Conservation (phyloP, 1,140 invertebrate genomes). For the Penaeus japonicus region DNA sequence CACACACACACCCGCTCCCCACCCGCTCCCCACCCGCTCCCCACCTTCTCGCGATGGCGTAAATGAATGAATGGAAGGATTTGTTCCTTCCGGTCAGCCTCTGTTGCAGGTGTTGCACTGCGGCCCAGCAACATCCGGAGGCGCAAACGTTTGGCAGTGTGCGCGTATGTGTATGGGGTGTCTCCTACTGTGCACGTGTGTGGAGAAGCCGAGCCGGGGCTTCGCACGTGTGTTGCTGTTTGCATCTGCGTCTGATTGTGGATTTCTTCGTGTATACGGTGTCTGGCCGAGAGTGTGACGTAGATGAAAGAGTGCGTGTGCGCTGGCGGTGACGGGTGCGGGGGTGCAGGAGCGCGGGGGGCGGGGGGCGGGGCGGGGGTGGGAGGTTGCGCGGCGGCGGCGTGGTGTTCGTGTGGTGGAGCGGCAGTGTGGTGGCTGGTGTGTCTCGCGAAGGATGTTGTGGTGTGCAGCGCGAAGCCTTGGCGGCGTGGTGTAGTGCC, state of each 20-base stretch:
- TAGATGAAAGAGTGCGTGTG: background rate
- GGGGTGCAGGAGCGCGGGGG: background rate
- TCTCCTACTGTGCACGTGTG: too few species aligned
- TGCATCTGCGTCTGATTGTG: background rate
- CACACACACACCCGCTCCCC: too few species aligned
- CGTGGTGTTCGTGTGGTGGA: background rate
- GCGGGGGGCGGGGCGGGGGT: background rate
- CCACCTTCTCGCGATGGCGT: too few species aligned
- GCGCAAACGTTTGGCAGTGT: background rate
- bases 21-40: too few species aligned
- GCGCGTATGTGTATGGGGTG: background rate
- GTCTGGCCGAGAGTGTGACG: background rate
- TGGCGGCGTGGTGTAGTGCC: slow-evolving; percentile 29
- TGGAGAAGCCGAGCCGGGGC: too few species aligned
- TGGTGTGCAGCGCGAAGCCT: background rate
- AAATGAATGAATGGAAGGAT: too few species aligned
- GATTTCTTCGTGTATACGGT: background rate
- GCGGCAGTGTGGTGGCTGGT: slow-evolving; percentile 35
- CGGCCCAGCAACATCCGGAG: background rate
- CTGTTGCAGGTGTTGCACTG: too few species aligned
- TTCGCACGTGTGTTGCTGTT: background rate
- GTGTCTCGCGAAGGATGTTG: slow-evolving; percentile 32
- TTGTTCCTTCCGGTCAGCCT: too few species aligned
- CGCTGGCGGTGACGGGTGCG: background rate
- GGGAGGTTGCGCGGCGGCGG: background rate